Evolutionary conservation across 2,888 invertebrate genomes (phyloP), one percentile per base, ranked within the genome.

Genomic region (Cactoblastis cactorum): DNA sequence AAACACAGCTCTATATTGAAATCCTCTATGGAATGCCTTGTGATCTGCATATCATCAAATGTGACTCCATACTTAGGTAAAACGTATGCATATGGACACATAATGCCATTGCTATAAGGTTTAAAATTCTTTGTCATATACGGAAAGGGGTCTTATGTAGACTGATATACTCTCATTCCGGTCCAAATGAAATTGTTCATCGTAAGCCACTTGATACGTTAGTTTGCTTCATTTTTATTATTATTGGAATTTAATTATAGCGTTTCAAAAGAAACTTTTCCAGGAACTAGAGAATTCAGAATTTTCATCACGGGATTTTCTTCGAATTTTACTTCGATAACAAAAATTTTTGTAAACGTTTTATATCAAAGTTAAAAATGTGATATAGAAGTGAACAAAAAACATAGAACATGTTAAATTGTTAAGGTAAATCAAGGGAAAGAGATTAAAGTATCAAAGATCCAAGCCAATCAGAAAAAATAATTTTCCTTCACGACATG

Each of bases 21-120:
- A 67, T 67, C 61, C 57, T 53, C 55, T 54, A 52, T 35, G 56
- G 57, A 67, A 67, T 62, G 59, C 56, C 50, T 53, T 52, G 55
- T 56, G 57, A 62, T 58, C 55, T 51, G 54, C 56, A 45, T 59
- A 56, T 60, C 63, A 37, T 53, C 62, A 60, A 43, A 12, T 46
- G 35, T 46, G 14, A 12, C 34, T 46, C 45, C 18, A 19, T 35
- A 22, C 17, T 17, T 28, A 24, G 9, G 24, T 22, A 17, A 46
- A 46, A 46, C 22, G 12, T 35, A 12, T 22, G 11, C 15, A 43
- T 28, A 28, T 9, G 15, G 15, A 8, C 15, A 11, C 17, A 15
- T 43, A 43, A 14, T 11, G 0, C 28, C 22, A 8, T 22, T 3
- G 11, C 9, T 2, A 12, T 46, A 35, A 35, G 11, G 46, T 19